Base-by-base conservation (phyloP, 2,888 invertebrate genomes). In the Xylota segnis region DNA sequence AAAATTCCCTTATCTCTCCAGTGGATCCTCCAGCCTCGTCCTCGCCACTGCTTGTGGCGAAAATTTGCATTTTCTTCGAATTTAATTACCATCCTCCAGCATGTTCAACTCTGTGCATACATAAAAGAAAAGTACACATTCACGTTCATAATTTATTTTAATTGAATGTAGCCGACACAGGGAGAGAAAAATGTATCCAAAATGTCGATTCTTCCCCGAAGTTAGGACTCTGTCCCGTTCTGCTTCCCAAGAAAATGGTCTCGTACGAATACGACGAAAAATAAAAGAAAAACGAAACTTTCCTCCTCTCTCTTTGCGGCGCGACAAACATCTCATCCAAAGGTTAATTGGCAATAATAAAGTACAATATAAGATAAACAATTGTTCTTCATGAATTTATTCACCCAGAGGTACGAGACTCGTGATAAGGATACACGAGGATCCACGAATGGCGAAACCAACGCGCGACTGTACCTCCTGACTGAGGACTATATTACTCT, bases 301-400 rank as follows among this genome's bases (percentile, higher is more conserved):
- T 29, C 0, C 50, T 66, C 10, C 14, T 27, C 16, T 27, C 16
- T 40, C 59, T 47, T 27, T 63, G 37, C 10, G 54, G 34, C 66
- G 56, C 47, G 40, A 65, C 65, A 71, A 79, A 79, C 72, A 66
- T 63, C 81, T 47, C 59, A 75, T 56, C 68, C 74, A 68, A 63
- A 75, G 75, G 81, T 82, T 82, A 82, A 82, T 82, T 82, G 81
- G 68, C 81, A 75, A 75, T 75, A 82, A 82, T 82, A 75, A 82
- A 82, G 75, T 75, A 82, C 66, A 75, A 68, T 68, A 70, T 52
- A 82, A 82, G 81, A 82, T 61, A 82, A 82, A 82, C 81, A 75
- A 82, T 75, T 82, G 81, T 75, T 82, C 68, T 70, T 63, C 68
- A 63, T 58, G 75, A 74, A 72, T 71, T 72, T 72, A 72, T 65